Evolutionary conservation across 2,113 vertebrate genomes (phyloP), one percentile per base, ranked within the genome.

Genomic region (Sylvia atricapilla): DNA sequence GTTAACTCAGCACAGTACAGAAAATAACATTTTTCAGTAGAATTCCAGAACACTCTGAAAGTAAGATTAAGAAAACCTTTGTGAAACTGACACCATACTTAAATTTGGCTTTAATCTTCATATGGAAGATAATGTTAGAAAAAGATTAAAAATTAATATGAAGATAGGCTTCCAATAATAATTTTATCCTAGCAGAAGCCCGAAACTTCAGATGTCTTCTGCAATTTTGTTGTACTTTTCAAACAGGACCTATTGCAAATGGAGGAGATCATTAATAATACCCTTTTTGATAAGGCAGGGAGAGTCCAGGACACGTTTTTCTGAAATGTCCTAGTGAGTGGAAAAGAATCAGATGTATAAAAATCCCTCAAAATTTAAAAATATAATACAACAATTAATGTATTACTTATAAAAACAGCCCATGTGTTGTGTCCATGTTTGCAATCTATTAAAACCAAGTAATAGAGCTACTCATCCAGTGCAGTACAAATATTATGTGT

Each of bases 101-200:
- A 82, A 94, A 76, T 89, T 60, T 85, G 82, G 46, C 84, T 94
- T 95, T 88, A 77, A 85, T 93, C 91, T 95, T 84, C 81, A 17
- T 46, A 73, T 87, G 41, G 70, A 87, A 92, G 81, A 89, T 81
- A 89, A 67, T 37, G 63, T 79, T 82, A 94, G 69, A 72, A 91
- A 89, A 91, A 87, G 31, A 83, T 93, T 77, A 90, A 90, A 96
- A 92, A 84, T 79, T 59, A 93, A 87, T 77, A 85, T 8, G 49
- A 76, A 91, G 55, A 90, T 67, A 81, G 5, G 39, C 49, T 79
- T 89, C 56, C 75, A 90, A 44, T 59, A 91, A 76, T 83, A 73
- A 60, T 83, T 87, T 86, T 49, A 60, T 81, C 50, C 72, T 73
- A 91, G 78, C 62, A 91, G 94, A 95, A 92, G 82, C 41, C 37